Base-by-base conservation (phyloP, 2,113 vertebrate species). In the Phrynosoma blainvillii region DNA sequence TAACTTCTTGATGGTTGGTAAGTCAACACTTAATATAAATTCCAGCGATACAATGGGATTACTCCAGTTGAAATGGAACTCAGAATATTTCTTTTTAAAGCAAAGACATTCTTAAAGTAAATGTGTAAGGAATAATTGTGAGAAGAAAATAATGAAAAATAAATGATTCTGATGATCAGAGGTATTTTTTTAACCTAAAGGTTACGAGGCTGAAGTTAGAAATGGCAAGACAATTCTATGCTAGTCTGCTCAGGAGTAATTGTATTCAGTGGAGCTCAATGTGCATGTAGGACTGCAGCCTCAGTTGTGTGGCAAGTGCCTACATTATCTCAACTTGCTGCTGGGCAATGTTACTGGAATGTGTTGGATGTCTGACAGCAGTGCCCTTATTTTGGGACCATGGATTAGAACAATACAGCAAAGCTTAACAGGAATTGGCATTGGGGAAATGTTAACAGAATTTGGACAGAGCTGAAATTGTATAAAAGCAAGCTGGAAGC, bases 361-460 rank as follows among this genome's bases (percentile, higher is more conserved):
- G 25, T 78, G 6, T 77, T 92, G 21, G 88, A 77, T 81, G 40
- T 82, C 36, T 82, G 74, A 80, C 56, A 84, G 42, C 23, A 74
- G 27, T 81, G 25, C 56, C 32, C 80, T 82, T 47, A 85, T n/a
- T 86, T 20, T 85, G 65, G 56, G 54, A n/a, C 27, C 40, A 62
- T 84, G 62, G 30, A 88, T 54, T 71, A 84, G 81, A 30, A 62
- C 42, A 68, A 82, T 59, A 84, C 84, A 84, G 30, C 74, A 79
- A 79, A 79, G 74, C 9, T 80, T 85, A 85, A 30, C 47, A 87
- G 84, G 76, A 90, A 82, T 40, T 4, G 25, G 0, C 87, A 77
- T 47, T 85, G n/a, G 88, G 23, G 65, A 79, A 88, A 86, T 23
- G 0, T 8, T 23, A 81, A 20, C 8, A 32, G 5, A 77, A 54